Evolutionary conservation across 2,113 vertebrate species (phyloP).

Genomic region (Chionomys nivalis): DNA sequence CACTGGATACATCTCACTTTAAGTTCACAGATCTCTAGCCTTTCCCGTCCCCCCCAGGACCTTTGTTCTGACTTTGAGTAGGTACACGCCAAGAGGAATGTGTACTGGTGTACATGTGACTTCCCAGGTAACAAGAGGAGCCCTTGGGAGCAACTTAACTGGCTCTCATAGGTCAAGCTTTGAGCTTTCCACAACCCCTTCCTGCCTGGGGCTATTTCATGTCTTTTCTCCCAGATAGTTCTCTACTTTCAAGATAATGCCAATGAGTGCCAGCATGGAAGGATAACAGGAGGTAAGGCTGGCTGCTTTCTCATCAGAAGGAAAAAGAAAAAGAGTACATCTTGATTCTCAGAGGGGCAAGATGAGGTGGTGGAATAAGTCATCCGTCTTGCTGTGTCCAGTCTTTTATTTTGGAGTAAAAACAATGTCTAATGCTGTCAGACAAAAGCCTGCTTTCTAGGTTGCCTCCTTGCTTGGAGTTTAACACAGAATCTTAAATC

Average conservation of each 20-base stretch:
- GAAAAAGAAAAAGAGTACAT: conserved; percentile 52
- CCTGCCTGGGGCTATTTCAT: conserved; percentile 21
- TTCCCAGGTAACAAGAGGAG: background rate
- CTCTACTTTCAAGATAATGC: conserved; percentile 36
- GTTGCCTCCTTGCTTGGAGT: conserved; percentile 1
- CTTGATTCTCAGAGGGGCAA: conserved; percentile 55
- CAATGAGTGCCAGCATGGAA: background rate
- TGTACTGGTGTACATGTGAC: background rate
- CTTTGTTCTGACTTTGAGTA: background rate
- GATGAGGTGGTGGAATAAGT: conserved; percentile 48
- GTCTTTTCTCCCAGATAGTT: background rate
- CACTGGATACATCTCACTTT: background rate
- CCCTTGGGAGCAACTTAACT: background rate
- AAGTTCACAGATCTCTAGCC: background rate
- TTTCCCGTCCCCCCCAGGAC: background rate
- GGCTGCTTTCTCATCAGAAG: conserved; percentile 52
- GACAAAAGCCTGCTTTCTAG: conserved; percentile 58
- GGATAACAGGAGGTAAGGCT: conserved; percentile 33
- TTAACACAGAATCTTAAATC: conserved; percentile 32
- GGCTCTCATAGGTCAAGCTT: background rate
- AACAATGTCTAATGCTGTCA: conserved; percentile 22
- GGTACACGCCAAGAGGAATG: background rate
- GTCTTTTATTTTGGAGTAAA: conserved; percentile 56
- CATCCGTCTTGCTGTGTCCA: conserved; percentile 34
- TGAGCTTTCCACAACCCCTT: conserved; percentile 10